Evolutionary conservation across 2,797 vertebrate species (phyloP).

Genomic region (Eulemur coronatus): DNA sequence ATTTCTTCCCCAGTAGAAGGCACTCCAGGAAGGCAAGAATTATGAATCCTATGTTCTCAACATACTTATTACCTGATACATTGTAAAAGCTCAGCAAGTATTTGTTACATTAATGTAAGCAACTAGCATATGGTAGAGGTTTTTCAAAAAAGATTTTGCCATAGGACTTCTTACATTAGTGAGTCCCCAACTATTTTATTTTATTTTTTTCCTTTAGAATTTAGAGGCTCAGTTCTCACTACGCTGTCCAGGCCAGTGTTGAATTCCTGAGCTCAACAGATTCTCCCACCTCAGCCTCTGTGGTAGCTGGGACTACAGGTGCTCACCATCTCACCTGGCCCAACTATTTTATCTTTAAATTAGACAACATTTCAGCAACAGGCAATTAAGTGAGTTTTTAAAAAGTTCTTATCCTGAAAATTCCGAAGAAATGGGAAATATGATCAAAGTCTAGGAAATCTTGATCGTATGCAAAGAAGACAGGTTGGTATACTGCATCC

Average conservation of each 20-base stretch:
- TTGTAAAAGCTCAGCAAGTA: background rate
- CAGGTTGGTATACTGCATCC: background rate
- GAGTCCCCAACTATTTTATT: background rate
- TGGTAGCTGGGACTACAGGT: background rate
- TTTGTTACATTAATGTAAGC: constrained; percentile 10
- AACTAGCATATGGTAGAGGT: background rate
- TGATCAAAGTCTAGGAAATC: constrained; percentile 23
- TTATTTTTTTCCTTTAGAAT: background rate
- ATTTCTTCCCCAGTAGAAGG: constrained; percentile 18
- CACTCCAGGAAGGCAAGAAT: background rate
- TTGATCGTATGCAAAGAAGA: constrained; percentile 18
- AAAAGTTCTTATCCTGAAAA: constrained; percentile 9
- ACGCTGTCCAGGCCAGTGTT: background rate
- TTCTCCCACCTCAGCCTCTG: background rate
- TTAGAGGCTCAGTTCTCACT: background rate
- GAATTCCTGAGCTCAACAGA: background rate
- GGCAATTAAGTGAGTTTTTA: constrained; percentile 10
- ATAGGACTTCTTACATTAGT: background rate
- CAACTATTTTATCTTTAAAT: constrained; percentile 10
- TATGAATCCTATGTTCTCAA: background rate
- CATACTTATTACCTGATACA: background rate
- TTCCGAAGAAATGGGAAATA: constrained; percentile 20
- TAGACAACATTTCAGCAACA: constrained; percentile 23
- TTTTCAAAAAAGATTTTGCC: background rate
- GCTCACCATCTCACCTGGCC: background rate